Conservation (phyloP, 2,888 invertebrate genomes). For the Sarcophaga caerulescens region DNA sequence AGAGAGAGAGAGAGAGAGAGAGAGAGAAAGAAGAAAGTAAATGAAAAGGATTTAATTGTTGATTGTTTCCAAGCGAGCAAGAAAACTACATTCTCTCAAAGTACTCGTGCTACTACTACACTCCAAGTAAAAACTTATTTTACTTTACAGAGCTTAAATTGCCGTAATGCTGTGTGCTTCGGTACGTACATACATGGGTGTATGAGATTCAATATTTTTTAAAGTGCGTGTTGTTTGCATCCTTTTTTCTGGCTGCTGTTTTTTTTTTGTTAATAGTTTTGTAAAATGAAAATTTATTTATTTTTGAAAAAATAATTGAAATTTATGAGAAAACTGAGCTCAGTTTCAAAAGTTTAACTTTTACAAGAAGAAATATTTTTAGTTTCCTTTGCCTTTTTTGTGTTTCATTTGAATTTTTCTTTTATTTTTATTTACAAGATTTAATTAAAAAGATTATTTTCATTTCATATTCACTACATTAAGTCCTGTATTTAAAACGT, state of each 20-base stretch:
- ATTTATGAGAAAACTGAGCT: slow-evolving; percentile 6
- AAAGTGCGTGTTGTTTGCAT: slow-evolving; percentile 1
- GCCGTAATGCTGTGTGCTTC: no score
- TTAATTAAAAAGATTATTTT: slow-evolving; percentile 24
- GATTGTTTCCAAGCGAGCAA: slow-evolving; percentile 43
- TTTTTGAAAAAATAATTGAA: slow-evolving; percentile 2
- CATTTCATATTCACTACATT: background rate
- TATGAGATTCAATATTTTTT: background rate
- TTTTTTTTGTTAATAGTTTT: background rate
- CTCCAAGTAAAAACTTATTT: no score
- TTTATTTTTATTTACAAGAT: background rate
- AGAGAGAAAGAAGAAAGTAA: background rate
- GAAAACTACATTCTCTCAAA: background rate
- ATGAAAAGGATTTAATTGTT: slow-evolving; percentile 46
- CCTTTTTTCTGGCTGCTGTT: background rate
- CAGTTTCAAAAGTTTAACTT: slow-evolving; percentile 12
- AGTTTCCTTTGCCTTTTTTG: no score
- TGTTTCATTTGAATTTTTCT: no score
- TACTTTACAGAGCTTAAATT: no score
- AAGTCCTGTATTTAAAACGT: background rate
- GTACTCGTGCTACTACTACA: no score
- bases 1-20: background rate
- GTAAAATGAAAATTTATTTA: slow-evolving; percentile 28
- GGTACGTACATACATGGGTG: no score
- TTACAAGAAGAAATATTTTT: slow-evolving; percentile 11